Base-by-base conservation (phyloP, 2,797 vertebrate species). In the Pipistrellus kuhlii region DNA sequence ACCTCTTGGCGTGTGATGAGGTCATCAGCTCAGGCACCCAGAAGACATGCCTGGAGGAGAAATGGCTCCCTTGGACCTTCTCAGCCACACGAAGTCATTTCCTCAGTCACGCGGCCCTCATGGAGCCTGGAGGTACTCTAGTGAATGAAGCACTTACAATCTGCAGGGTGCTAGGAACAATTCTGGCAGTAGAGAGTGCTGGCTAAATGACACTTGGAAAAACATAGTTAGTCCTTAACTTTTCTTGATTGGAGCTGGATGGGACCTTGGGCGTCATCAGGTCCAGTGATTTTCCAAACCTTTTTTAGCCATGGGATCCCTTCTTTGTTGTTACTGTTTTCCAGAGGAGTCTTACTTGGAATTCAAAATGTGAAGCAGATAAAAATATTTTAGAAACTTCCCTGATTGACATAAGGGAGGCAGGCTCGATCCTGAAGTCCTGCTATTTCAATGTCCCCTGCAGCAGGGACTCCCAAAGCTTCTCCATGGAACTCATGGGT, bases 301-400 rank as follows among this genome's bases (percentile, higher is more conserved):
- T 51, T 85, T 85, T 95, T 88, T 90, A 90, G 92, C 53, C 48
- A 62, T 38, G 90, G 88, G 93, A 92, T 96, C 51, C 25, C 62
- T 93, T 91, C 77, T 55, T 15, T 75, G 9, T 80, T 88, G 25
- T 62, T 88, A 51, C 35, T 83, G 25, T 82, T 94, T 94, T 81
- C 82, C 44, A 93, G 76, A 95, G 32, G 83, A 94, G 57, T 25
- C 23, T 69, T 87, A 89, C 41, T 95, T 41, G 41, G 88, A 94
- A 73, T 30, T 83, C 86, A 73, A 69, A 85, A 88, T n/a, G 48
- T 90, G 41, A 23, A 76, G 69, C 8, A 78, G 77, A 93, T 69
- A 86, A 91, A 97, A 92, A 90, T 66, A 55, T 20, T 55, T 8
- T 55, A 55, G 75, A 90, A 93, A 78, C 46, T 53, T 75, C 21